These are phyloP conservation scores for Drosophila paucipuncta DNA, from an alignment of 2,888 invertebrate species.

Conservation along the genomic window DNA sequence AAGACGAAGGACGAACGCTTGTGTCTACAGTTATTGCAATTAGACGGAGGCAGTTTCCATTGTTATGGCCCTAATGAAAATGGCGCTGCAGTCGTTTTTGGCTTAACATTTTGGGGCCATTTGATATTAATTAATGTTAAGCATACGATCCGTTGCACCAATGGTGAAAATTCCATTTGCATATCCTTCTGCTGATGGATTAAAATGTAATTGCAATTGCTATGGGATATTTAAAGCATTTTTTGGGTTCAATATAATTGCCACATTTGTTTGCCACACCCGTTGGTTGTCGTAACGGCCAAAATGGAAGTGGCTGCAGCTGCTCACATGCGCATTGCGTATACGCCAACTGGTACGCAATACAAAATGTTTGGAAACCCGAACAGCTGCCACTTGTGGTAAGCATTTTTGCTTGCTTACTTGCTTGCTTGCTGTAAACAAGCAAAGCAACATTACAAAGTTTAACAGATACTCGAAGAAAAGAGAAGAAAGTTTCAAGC, in stretches of 20 bases:
- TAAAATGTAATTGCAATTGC: slow-evolving; percentile 64
- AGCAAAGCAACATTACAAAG: slow-evolving; percentile 14
- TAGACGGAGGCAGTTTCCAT: slow-evolving; percentile 66
- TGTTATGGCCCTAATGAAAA: slow-evolving; percentile 74
- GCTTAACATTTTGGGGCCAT: slow-evolving; percentile 56
- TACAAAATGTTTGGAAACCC: slow-evolving; percentile 9
- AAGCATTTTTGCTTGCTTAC: slow-evolving; percentile 9
- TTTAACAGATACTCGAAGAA: slow-evolving; percentile 14
- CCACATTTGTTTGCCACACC: slow-evolving; percentile 23
- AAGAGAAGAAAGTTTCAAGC: slow-evolving; percentile 8
- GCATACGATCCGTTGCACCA: slow-evolving; percentile 50
- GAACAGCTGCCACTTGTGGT: slow-evolving; percentile 13
- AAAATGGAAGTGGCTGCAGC: slow-evolving; percentile 23
- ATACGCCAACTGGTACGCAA: slow-evolving; percentile 22
- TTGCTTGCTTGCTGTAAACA: slow-evolving; percentile 3
- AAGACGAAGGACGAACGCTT: slow-evolving; percentile 7
- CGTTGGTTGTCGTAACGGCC: slow-evolving; percentile 6
- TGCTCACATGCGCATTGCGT: slow-evolving; percentile 26
- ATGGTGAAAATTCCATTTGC: slow-evolving; percentile 49
- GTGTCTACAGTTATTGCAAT: slow-evolving; percentile 68
- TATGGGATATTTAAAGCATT: slow-evolving; percentile 19
- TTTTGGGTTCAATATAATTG: slow-evolving; percentile 21
- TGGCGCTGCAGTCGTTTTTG: slow-evolving; percentile 61
- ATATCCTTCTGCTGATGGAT: slow-evolving; percentile 62
- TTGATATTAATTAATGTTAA: slow-evolving; percentile 77